A percentile compares a stretch with the other conserved stretches of the same genome.
These are phyloP conservation scores for Mirounga angustirostris DNA, from an alignment of 2,113 vertebrate species.

Conservation along the genomic window DNA sequence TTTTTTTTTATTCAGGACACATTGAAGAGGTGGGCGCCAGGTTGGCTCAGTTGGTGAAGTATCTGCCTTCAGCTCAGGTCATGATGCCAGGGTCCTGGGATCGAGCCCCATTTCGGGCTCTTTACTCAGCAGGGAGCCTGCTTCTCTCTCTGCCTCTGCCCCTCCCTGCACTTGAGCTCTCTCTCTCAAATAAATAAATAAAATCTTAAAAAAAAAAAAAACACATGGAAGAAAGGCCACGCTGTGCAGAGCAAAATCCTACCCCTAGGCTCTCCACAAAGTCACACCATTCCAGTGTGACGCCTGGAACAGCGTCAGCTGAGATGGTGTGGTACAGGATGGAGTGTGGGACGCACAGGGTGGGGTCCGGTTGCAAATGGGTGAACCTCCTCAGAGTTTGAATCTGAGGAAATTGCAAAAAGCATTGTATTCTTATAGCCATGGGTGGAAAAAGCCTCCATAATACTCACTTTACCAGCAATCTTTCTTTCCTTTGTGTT, in stretches of 20 bases:
- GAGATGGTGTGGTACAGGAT: rapidly evolving
- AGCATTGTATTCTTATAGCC: background rate
- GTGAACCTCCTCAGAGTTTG: background rate
- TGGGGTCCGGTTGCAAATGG: background rate
- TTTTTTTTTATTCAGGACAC: conserved; percentile 12
- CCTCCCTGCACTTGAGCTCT: background rate
- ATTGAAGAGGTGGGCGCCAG: background rate
- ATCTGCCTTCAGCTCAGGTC: background rate
- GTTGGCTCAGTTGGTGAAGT: background rate
- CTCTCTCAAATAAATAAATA: background rate
- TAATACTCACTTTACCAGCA: background rate
- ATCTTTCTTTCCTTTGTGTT: background rate
- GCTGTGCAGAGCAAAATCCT: too few species aligned
- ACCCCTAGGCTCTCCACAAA: background rate
- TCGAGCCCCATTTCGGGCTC: background rate
- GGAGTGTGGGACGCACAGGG: background rate
- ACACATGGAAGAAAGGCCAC: background rate
- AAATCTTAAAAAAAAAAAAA: background rate
- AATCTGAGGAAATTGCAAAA: conserved; percentile 3
- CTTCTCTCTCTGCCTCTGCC: background rate
- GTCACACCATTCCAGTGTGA: background rate
- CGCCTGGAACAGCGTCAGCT: rapidly evolving
- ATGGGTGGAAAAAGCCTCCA: background rate
- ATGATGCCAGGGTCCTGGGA: background rate
- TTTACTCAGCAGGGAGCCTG: background rate